Conservation (phyloP, 2,888 invertebrate species). For the Rhagonycha fulva region DNA sequence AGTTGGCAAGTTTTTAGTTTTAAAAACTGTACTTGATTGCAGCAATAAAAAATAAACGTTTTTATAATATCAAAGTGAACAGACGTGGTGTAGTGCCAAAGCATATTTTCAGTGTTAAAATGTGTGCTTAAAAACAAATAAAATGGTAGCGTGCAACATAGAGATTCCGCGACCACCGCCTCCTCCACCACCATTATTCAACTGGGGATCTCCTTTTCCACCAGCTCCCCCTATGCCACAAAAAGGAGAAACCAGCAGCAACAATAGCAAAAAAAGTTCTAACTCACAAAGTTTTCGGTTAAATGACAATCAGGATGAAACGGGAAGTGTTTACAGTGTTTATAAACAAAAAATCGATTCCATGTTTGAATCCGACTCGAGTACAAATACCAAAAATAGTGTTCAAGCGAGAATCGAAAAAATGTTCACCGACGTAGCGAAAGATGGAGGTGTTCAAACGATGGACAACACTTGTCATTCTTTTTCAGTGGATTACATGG, state of each 20-base stretch:
- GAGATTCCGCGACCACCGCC: constrained; percentile 52
- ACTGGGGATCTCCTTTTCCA: neutral
- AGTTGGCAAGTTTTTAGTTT: neutral
- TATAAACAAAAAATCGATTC: constrained; percentile 87
- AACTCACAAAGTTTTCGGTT: constrained; percentile 49
- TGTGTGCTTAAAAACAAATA: neutral
- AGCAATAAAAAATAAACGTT: neutral
- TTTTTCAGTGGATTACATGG: constrained; percentile 80
- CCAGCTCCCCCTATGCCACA: neutral
- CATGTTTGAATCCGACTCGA: constrained; percentile 65
- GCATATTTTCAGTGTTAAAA: neutral
- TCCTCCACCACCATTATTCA: constrained; percentile 27
- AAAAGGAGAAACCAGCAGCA: constrained; percentile 37
- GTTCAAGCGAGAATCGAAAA: constrained; percentile 87
- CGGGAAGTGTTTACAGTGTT: constrained; percentile 62
- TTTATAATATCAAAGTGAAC: neutral
- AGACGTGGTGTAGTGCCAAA: neutral
- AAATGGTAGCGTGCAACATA: constrained; percentile 43
- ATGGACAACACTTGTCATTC: constrained; percentile 56
- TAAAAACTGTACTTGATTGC: neutral
- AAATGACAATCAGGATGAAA: constrained; percentile 43
- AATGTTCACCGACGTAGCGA: constrained; percentile 78
- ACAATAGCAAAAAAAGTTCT: constrained; percentile 41
- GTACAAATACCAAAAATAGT: constrained; percentile 64
- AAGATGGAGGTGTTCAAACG: constrained; percentile 60